A percentile compares a stretch with the other conserved stretches of the same genome.
Conservation (phyloP, 2,113 vertebrate species). For the Myodes glareolus region DNA sequence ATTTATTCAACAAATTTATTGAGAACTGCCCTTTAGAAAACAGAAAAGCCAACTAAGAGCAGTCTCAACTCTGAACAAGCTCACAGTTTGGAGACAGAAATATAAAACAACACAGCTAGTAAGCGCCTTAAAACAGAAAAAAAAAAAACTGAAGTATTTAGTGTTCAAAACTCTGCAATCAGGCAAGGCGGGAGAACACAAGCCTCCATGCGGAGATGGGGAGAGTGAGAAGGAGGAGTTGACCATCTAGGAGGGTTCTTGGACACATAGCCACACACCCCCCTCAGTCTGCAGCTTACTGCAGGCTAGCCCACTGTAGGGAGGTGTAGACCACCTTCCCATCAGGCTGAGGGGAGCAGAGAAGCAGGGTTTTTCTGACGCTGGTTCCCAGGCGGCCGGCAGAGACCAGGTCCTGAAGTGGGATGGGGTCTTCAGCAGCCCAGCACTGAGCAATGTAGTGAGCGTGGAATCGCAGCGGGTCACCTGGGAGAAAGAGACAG, state of each 20-base stretch:
- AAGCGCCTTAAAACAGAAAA: not conserved
- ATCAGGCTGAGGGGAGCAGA: slow-evolving; percentile 86
- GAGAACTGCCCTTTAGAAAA: slow-evolving; percentile 44
- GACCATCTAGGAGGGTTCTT: not conserved
- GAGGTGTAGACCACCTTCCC: slow-evolving; percentile 89
- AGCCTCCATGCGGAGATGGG: not conserved
- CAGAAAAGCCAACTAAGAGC: not conserved
- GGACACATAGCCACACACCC: rapidly evolving
- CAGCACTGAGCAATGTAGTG: slow-evolving; percentile 92
- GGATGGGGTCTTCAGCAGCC: slow-evolving; percentile 79
- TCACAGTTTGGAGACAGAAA: slow-evolving; percentile 17
- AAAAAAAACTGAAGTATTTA: not conserved
- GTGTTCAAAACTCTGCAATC: slow-evolving; percentile 11
- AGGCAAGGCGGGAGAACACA: not conserved
- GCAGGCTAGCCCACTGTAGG: slow-evolving; percentile 92
- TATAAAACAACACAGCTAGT: not conserved
- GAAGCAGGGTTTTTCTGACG: slow-evolving; percentile 91
- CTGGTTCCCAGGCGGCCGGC: slow-evolving; percentile 91
- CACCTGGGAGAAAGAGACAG: slow-evolving; percentile 83
- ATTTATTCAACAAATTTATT: slow-evolving; percentile 71
- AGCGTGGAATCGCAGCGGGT: slow-evolving; percentile 93
- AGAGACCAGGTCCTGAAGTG: slow-evolving; percentile 87
- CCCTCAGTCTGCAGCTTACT: slow-evolving; percentile 56
- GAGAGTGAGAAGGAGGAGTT: no score
- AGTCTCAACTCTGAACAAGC: slow-evolving; percentile 3